Base-by-base conservation (phyloP, 1,140 invertebrate species). In the Nasonia vitripennis region DNA sequence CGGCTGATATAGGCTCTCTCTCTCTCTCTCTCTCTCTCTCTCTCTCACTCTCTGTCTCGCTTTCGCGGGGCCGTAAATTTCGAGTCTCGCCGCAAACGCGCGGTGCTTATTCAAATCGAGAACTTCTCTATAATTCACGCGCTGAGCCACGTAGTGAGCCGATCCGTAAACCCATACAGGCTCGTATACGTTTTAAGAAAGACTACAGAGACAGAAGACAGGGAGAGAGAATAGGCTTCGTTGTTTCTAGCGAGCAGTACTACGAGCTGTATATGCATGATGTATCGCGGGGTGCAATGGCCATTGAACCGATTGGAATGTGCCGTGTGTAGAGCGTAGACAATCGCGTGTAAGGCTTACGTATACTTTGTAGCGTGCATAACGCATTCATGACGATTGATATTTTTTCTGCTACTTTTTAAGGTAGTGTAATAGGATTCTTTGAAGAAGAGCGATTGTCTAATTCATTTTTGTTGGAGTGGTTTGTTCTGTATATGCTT, bases 81-180 rank as follows among this genome's bases (percentile, higher is more conserved):
- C 2, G 62, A 51, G 27, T n/a, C 75, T 4, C 3, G 77, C 37
- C 34, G 14, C 51, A 12, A 23, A 37, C 67, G n/a, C 78, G 62
- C 55, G 41, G 23, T 77, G n/a, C 81, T 75, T 77, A 78, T 83
- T 83, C 74, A 68, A 83, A 83, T 75, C 74, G 12, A 78, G 82
- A 78, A 48, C 51, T 78, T 31, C n/a, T 70, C 55, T 51, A 70
- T 70, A 77, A 83, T 78, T 79, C 45, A 78, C 12, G 73, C 31
- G 73, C 27, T 41, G 12, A 84, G n/a, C 17, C 27, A 23, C 48
- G 48, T 17, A 4, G 4, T 11, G n/a, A 12, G 12, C 34, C 68
- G 1, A 9, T 27, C 6, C 17, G 27, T 45, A 45, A 9, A 67
- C 14, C 62, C 2, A 0, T 5, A 23, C 12, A 17, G 1, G 11